Evolutionary conservation across 2,888 invertebrate genomes (phyloP), one percentile per base, ranked within the genome.

Genomic region (Lochmaea capreae): DNA sequence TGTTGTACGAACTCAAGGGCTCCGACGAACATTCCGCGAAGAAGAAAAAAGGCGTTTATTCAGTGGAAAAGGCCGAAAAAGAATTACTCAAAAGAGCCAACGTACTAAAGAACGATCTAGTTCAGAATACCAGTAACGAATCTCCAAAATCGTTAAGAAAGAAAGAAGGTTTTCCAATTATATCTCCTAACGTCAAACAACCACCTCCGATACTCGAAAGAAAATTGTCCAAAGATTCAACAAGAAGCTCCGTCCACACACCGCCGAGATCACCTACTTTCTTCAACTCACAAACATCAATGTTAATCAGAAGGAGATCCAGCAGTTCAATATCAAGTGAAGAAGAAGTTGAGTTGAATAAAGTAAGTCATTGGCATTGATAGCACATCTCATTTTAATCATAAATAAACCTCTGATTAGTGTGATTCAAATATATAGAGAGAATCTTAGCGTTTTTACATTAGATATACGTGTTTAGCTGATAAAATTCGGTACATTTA

Each of bases 271-370:
- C 91, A 1, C 91, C 91, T 89, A 84, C 78, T 71, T 75, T 71
- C 74, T 92, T 90, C 82, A 90, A 92, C 90, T 90, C 92, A 90
- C 86, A 79, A 63, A 93, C 93, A 1, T 94, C 95, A 0, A 91
- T 94, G 82, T 95, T 96, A 72, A 93, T 95, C 81, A 89, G 95
- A 54, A 89, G 95, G 18, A 94, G 95, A 82, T 95, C 95, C 2
- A 95, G 95, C 62, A 95, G 94, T 84, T 94, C 94, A 0, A 94
- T 93, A 84, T 94, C 94, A 0, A 86, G 86, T 76, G 80, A 77
- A 75, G 80, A 76, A 14, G 59, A 59, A 26, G n/a, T n/a, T n/a
- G 59, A 59, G 33, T 5, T 16, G n/a, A 33, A 26, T 33, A 59
- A 59, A 39, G 59, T 59, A 59, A 59, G 59, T 59, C 26, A 4